phyloP scores from a whole-genome alignment of 2,113 vertebrate genomes.

The Parus major region DNA sequence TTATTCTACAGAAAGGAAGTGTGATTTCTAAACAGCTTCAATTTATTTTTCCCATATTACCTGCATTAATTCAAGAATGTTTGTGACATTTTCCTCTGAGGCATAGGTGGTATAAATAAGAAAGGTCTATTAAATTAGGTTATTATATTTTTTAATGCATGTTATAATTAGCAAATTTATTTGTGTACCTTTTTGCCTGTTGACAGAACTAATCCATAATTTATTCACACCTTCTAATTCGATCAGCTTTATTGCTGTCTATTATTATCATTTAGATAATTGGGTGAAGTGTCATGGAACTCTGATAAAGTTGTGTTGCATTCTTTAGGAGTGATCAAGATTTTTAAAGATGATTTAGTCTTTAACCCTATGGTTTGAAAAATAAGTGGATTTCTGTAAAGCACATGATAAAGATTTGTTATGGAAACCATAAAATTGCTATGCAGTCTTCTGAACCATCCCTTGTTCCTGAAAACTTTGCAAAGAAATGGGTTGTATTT shows the following conservation, averaged over 20 bases:
- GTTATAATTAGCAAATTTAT: background rate
- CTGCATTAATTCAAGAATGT: background rate
- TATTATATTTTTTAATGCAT: background rate
- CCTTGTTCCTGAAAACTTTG: background rate
- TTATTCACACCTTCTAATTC: slow-evolving; percentile 32
- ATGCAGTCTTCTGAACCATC: background rate
- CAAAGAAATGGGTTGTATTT: fast-evolving
- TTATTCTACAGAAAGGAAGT: background rate
- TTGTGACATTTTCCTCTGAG: background rate
- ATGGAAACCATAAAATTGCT: background rate
- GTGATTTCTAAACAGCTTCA: background rate
- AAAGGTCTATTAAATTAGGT: background rate
- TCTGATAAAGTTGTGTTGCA: background rate
- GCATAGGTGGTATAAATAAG: background rate
- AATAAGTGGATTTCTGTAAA: background rate
- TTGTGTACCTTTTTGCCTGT: background rate
- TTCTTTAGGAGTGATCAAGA: background rate
- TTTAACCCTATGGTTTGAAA: background rate
- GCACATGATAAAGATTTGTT: background rate
- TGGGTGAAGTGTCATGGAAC: background rate
- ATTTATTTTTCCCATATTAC: background rate
- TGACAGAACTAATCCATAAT: background rate
- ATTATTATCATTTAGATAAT: background rate
- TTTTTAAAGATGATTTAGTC: background rate
- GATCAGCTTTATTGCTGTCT: background rate